These are phyloP conservation scores for Chironomus riparius DNA, from an alignment of 2,888 invertebrate species.

Conservation along the genomic window DNA sequence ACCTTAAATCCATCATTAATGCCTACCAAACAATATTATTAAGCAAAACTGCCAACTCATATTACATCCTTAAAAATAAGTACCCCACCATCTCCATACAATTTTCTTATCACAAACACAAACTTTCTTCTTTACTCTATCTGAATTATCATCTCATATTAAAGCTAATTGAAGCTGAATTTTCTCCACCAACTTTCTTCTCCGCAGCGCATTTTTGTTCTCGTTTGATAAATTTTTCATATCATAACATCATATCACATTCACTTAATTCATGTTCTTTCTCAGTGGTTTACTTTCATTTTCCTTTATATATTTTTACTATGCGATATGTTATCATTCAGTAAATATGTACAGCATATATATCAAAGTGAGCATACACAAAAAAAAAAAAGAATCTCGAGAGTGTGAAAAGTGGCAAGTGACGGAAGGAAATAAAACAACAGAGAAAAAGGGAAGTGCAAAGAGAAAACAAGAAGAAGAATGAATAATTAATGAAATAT, in stretches of 20 bases:
- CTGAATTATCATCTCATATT: not conserved
- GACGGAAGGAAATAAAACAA: not conserved
- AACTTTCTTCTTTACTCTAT: too few species aligned
- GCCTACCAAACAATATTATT: too few species aligned
- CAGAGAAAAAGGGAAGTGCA: not conserved
- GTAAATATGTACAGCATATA: too few species aligned
- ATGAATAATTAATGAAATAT: constrained; percentile 6
- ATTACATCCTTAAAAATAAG: too few species aligned
- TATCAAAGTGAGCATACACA: too few species aligned
- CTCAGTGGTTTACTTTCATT: not conserved
- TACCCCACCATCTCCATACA: too few species aligned
- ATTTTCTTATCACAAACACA: too few species aligned
- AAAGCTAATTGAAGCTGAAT: not conserved
- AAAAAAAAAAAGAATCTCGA: not conserved
- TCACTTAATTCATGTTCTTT: not conserved
- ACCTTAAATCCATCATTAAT: too few species aligned
- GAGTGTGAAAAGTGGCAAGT: not conserved
- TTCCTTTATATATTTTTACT: not conserved
- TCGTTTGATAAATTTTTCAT: not conserved
- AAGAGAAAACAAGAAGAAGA: not conserved
- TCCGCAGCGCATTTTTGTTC: not conserved
- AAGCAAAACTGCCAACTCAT: too few species aligned
- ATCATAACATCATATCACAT: not conserved
- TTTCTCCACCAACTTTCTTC: not conserved
- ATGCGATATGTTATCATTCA: too few species aligned